Evolutionary conservation across 2,797 vertebrate species (phyloP), one percentile per base, ranked within the genome.

Genomic region (Tauraco hartlaubi): DNA sequence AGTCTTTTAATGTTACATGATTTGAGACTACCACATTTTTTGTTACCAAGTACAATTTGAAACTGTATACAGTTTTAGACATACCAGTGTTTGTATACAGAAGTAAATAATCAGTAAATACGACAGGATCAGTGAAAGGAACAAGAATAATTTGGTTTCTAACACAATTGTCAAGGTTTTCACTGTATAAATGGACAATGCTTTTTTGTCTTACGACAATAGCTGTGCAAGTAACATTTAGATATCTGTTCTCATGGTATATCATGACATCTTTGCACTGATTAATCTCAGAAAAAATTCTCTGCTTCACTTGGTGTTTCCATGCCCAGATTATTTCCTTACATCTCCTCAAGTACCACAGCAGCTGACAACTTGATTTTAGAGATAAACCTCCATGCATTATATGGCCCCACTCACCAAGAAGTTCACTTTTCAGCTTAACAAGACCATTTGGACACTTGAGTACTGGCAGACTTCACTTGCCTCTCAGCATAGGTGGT

Each of bases 201-300:
- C 3, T 2, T 5, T n/a, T 52, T 44, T n/a, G 31, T 29, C 35
- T 68, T 62, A 3, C 0, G 5, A 55, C 14, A 68, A 39, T 2
- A 94, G 55, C 20, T 62, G 29, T 21, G 16, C 43, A 75, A 94
- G 15, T 31, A 72, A 81, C 9, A 43, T 33, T 62, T 61, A 77
- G 18, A 0, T 23, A 73, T 7, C 48, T 72, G 12, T 21, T 56
- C 28, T 43, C 2, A 0, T 7, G 7, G 16, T 41, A 46, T 31
- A 25, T 74, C 25, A 29, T 11, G 6, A 55, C 1, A 0, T 29
- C 33, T 52, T 41, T 35, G 13, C 28, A 56, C 81, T 89, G 22
- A 86, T 20, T 41, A 28, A 83, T 10, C 62, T 75, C 76, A 72
- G 31, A 71, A 66, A 69, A 75, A n/a, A 16, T 7, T 52, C 28